Percentiles rank a stretch among this genome's conserved stretches.
phyloP scores from a whole-genome alignment of 2,797 vertebrate species.

The Oreochromis grahami region DNA sequence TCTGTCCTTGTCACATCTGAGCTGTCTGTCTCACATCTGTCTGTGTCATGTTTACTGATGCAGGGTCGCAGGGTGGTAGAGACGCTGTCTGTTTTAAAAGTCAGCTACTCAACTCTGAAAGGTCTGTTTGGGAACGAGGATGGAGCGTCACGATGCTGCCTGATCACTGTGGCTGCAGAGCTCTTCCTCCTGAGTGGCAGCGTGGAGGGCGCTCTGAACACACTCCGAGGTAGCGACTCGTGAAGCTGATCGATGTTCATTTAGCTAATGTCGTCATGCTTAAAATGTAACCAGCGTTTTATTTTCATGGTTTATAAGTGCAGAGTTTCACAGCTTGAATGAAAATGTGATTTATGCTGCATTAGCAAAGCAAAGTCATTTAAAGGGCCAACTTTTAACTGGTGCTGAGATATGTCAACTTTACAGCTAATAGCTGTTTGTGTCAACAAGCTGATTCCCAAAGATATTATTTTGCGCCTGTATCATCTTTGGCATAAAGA shows the following conservation, averaged over 20 bases:
- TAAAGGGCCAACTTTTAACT: neutral
- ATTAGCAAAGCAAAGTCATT: neutral
- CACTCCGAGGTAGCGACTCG: conserved; percentile 80
- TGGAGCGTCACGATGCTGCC: conserved; percentile 79
- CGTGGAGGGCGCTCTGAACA: conserved; percentile 81
- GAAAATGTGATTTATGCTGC: neutral
- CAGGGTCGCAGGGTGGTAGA: conserved; percentile 87
- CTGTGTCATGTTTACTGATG: neutral
- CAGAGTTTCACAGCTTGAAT: neutral
- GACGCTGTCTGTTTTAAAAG: conserved; percentile 74
- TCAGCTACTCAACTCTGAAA: conserved; percentile 83
- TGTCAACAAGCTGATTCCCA: neutral
- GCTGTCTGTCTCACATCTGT: no score
- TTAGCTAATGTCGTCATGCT: neutral
- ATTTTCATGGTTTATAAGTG: neutral
- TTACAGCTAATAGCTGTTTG: neutral
- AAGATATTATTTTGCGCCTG: rapidly evolving
- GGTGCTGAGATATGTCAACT: neutral
- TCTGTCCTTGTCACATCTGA: neutral
- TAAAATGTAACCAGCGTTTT: neutral
- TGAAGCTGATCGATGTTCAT: neutral
- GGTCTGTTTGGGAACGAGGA: conserved; percentile 80
- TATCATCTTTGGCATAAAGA: neutral
- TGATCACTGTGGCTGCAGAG: conserved; percentile 87
- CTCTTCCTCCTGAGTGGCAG: conserved; percentile 84